Evolutionary conservation across 2,797 vertebrate genomes (phyloP), one percentile per base, ranked within the genome.

Genomic region (Loris lydekkerianus): DNA sequence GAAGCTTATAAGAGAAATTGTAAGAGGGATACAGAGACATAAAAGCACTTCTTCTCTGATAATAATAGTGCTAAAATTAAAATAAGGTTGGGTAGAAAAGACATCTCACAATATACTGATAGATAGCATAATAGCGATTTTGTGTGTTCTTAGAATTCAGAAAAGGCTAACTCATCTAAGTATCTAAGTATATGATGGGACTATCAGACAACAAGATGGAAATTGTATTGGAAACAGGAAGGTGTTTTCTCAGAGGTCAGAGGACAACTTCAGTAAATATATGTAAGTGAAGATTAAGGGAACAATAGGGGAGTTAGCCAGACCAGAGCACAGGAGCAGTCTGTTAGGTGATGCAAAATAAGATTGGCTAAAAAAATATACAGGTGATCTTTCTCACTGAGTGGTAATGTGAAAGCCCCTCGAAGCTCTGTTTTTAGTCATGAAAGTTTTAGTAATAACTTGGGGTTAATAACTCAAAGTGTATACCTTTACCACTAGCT

Each of bases 1-100:
- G 49, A 93, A 89, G 18, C 17, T 49, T 73, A 18, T 49, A 77
- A 92, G 53, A 86, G 11, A 77, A 93, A 94, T 76, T 60, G 56
- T 7, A 69, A 67, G 18, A 82, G 49, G 91, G 34, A 80, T 7
- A 61, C 8, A 53, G 13, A 91, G 23, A 82, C 23, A 80, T 8
- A n/a, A n/a, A 65, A 43, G 7, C 34, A 14, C 3, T 5, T 31
- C 25, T 25, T 80, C 34, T 88, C 60, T 9, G 69, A 75, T 76
- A 80, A n/a, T 20, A 84, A 25, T 77, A 46, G 6, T 43, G 53
- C 43, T 85, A 18, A 65, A 25, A 83, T 72, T 83, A 89, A 86
- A 69, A 84, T 67, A 9, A 80, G 58, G 1, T 69, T 67, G 7
- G 15, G 6, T 60, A 77, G 43, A 14, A 77, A 76, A 83, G 49